A percentile compares a stretch with the other conserved stretches of the same genome.
Evolutionary conservation across 2,797 vertebrate species (phyloP).

Genomic region (Calcarius lapponicus): DNA sequence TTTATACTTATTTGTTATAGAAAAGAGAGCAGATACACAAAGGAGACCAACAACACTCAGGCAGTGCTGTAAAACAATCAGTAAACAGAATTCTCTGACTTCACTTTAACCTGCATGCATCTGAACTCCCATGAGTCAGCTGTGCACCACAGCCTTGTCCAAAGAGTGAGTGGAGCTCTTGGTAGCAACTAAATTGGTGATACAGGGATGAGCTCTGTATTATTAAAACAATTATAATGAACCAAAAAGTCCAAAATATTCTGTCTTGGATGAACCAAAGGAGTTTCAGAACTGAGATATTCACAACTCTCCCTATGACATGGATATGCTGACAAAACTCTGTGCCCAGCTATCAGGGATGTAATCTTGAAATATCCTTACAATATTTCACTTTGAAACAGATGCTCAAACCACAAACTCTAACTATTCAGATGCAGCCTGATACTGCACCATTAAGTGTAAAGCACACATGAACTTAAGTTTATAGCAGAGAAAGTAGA

Average conservation of each 20-base stretch:
- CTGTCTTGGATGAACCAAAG: background rate
- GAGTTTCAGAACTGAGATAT: background rate
- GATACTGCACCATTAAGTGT: background rate
- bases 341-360: background rate
- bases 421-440: background rate
- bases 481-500: background rate
- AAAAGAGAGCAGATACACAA: background rate
- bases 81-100: background rate
- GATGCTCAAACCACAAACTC: background rate
- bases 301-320: background rate
- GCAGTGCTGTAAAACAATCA: background rate
- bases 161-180: background rate
- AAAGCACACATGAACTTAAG: background rate
- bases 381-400: background rate
- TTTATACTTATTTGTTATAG: background rate
- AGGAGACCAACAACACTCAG: background rate
- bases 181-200: background rate
- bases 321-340: background rate
- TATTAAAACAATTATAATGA: background rate
- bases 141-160: background rate
- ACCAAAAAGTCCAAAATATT: background rate
- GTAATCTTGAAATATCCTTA: background rate
- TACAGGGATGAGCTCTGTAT: background rate
- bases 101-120: background rate
- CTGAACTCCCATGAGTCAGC: background rate